phyloP scores from a whole-genome alignment of 2,113 vertebrate genomes.

The Menura novaehollandiae region DNA sequence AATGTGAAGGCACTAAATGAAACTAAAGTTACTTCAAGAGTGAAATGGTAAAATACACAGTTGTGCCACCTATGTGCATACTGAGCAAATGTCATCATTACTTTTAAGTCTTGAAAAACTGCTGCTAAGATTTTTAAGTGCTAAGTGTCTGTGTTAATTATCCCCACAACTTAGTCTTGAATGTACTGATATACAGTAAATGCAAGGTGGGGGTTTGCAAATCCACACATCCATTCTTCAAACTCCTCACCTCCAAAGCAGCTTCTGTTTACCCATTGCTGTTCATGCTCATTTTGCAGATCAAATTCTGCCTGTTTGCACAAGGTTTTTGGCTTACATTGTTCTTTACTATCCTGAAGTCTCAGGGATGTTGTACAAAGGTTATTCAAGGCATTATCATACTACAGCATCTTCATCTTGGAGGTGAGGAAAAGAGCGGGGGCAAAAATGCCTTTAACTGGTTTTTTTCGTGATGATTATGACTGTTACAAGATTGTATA shows the following conservation, averaged over 20 bases:
- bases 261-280: neutral
- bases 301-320: neutral
- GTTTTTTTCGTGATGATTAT: neutral
- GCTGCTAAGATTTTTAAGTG: neutral
- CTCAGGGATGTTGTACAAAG: neutral
- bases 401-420: neutral
- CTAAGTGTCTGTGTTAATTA: neutral
- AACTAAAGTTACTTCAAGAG: neutral
- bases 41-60: neutral
- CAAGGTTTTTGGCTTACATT: fast-evolving
- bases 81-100: neutral
- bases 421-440: neutral
- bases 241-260: neutral
- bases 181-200: neutral
- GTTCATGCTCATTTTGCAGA: neutral
- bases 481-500: neutral
- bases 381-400: neutral
- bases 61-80: neutral
- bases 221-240: neutral
- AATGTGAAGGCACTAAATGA: neutral
- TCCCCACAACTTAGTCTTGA: neutral
- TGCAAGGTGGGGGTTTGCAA: fast-evolving
- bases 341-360: neutral
- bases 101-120: neutral
- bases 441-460: neutral